Percentiles rank a stretch among this genome's conserved stretches.
Conservation (phyloP, 1,140 invertebrate species). For the Drosophila takahashii region DNA sequence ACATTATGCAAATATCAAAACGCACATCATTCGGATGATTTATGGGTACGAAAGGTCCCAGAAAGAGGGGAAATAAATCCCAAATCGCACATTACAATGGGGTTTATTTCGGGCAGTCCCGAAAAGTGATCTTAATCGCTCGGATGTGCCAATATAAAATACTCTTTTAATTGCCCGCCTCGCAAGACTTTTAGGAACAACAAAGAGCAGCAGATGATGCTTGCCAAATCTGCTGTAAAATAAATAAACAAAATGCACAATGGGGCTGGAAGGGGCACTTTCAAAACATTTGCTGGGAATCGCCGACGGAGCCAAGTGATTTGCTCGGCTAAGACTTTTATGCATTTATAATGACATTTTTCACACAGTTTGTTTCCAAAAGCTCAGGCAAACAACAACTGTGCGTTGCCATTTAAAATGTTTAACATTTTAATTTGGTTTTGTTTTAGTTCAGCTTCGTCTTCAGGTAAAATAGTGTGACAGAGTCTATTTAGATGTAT, state of each 20-base stretch:
- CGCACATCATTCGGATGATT: constrained; percentile 36
- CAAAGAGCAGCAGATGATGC: constrained; percentile 29
- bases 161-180: constrained; percentile 59
- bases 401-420: constrained; percentile 50
- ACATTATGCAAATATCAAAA: constrained; percentile 49
- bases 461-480: constrained; percentile 6
- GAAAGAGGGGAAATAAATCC: constrained; percentile 4
- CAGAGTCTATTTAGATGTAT: constrained; percentile 24
- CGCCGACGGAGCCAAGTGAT: constrained; percentile 32
- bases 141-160: constrained; percentile 65
- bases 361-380: constrained; percentile 71
- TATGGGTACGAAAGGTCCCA: constrained; percentile 8
- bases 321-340: constrained; percentile 36
- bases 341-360: constrained; percentile 71
- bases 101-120: constrained; percentile 13
- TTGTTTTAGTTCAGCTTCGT: constrained; percentile 20
- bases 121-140: constrained; percentile 37
- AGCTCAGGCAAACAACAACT: constrained; percentile 13
- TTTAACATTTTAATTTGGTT: constrained; percentile 65
- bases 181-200: constrained; percentile 13
- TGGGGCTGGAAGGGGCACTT: constrained; percentile 42
- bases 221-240: constrained; percentile 52
- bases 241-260: constrained; percentile 52
- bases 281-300: constrained; percentile 67
- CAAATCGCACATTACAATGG: constrained; percentile 38